Evolutionary conservation across 2,113 vertebrate genomes (phyloP).

Genomic region (Seriola rivoliana): DNA sequence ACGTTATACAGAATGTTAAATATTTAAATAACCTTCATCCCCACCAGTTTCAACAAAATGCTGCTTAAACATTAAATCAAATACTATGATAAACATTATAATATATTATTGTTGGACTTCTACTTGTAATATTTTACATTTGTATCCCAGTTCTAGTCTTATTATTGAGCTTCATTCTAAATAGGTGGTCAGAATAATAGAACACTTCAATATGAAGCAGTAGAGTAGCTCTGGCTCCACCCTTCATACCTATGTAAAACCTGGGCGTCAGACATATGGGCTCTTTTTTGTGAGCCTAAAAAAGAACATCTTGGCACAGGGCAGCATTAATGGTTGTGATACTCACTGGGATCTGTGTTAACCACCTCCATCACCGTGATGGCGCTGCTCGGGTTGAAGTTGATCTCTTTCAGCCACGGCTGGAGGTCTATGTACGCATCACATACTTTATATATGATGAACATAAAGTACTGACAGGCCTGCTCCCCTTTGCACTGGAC

Average conservation of each 20-base stretch:
- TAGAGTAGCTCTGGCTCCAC: neutral
- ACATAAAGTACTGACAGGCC: slow-evolving; percentile 89
- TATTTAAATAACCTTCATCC: too few relatives aligned
- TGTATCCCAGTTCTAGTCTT: too few relatives aligned
- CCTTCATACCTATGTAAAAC: neutral
- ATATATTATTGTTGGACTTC: too few relatives aligned
- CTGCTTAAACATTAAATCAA: too few relatives aligned
- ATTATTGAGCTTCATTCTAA: too few relatives aligned
- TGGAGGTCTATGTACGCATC: slow-evolving; percentile 92
- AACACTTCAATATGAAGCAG: too few relatives aligned
- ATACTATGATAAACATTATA: too few relatives aligned
- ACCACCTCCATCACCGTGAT: slow-evolving; percentile 84
- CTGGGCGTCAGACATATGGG: neutral
- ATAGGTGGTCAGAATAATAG: neutral
- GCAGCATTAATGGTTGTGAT: neutral
- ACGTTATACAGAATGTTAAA: too few relatives aligned
- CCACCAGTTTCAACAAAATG: too few relatives aligned
- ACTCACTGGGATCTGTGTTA: slow-evolving; percentile 95
- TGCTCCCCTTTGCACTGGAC: slow-evolving; percentile 96
- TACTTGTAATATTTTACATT: too few relatives aligned
- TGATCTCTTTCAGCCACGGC: slow-evolving; percentile 90
- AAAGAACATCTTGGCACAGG: rapidly evolving
- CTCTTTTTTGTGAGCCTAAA: neutral
- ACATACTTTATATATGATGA: slow-evolving; percentile 87
- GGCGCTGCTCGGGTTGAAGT: slow-evolving; percentile 83